Percentiles rank a stretch among this genome's conserved stretches.
These are phyloP conservation scores for Bruchidius siliquastri DNA, from an alignment of 2,888 invertebrate species.

Conservation along the genomic window DNA sequence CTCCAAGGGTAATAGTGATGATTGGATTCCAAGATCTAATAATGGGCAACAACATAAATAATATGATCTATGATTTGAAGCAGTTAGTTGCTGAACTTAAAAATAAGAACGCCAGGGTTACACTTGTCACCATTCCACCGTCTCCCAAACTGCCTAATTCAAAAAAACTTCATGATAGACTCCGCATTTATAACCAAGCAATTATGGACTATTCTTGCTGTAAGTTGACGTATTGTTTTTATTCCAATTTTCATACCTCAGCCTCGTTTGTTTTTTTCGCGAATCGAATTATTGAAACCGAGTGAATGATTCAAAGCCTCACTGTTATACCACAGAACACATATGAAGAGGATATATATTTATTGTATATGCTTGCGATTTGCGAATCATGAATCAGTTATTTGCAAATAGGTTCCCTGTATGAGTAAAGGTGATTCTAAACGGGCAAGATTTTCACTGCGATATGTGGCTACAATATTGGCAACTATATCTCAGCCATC, in stretches of 20 bases:
- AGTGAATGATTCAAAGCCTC: no score
- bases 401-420: no score
- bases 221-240: conserved; percentile 11
- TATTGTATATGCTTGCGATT: no score
- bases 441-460: no score
- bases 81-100: conserved; percentile 28
- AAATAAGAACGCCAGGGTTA: conserved; percentile 28
- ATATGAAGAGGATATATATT: no score
- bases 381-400: no score
- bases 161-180: conserved; percentile 21
- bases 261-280: no score
- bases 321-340: no score
- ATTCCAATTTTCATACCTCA: neutral
- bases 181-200: conserved; percentile 33
- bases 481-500: no score
- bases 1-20: conserved; percentile 35
- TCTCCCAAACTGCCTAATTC: conserved; percentile 29
- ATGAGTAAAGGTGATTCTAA: no score
- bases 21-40: conserved; percentile 33
- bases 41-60: conserved; percentile 26
- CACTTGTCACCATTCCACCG: conserved; percentile 31
- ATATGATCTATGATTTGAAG: conserved; percentile 32
- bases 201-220: conserved; percentile 31
- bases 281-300: no score
- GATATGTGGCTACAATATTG: no score